Base-by-base conservation (phyloP, 2,888 invertebrate species). In the Brachylomia viminalis region DNA sequence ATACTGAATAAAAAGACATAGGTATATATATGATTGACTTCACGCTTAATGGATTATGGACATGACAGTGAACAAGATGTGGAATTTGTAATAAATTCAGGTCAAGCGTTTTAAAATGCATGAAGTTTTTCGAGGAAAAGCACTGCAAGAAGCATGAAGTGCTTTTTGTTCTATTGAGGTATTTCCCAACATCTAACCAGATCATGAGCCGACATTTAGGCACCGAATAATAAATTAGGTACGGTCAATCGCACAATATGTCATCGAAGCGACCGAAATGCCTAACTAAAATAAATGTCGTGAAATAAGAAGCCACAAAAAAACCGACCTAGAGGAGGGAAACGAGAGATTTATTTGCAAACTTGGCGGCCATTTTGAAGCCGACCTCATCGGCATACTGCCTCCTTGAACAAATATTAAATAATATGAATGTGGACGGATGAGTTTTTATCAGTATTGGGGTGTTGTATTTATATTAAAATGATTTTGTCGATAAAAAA, bases 301-400 rank as follows among this genome's bases (percentile, higher is more conserved):
- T 90, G 90, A 91, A 92, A 92, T 91, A 92, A 90, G 89, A 90
- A 83, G 88, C 89, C 86, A 87, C 87, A 86, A 89, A 90, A 91
- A 89, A 78, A 87, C 80, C 88, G 90, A 87, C 90, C 87, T 84
- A 88, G 90, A 88, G 83, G 85, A 88, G 84, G 90, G 85, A 91
- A 91, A 83, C 82, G 84, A 84, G 88, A 92, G 91, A 93, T 93
- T 92, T 93, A 93, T 92, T 82, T 89, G 82, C 87, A 85, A 88
- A 83, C 84, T 87, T 70, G 77, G 82, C 87, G 69, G 80, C 92
- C 92, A 92, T 93, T 89, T 91, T 90, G 87, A 85, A 77, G 79
- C 71, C 85, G 84, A 83, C 80, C 84, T 87, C 82, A 87, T 83
- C 75, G 86, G 75, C 73, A 85, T 82, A 79, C 77, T 75, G 80